Conservation (phyloP, 2,888 invertebrate species). For the Sesia apiformis region DNA sequence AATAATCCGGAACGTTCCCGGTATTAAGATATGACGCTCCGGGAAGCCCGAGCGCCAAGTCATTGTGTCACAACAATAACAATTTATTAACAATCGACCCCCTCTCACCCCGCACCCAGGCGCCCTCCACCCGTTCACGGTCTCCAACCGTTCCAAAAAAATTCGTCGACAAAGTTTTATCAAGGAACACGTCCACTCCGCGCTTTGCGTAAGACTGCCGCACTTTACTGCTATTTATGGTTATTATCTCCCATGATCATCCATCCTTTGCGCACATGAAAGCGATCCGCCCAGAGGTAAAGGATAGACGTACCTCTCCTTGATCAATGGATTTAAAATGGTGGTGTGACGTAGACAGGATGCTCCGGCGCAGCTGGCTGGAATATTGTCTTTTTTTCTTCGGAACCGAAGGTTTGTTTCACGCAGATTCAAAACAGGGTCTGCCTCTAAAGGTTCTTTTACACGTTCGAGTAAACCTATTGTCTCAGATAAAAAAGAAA, state of each 20-base stretch:
- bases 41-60: constrained; percentile 23
- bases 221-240: constrained; percentile 12
- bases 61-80: constrained; percentile 50
- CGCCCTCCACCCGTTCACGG: constrained; percentile 23
- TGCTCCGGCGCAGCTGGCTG: constrained; percentile 70
- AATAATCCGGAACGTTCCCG: constrained; percentile 1
- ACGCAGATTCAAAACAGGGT: constrained; percentile 42
- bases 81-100: constrained; percentile 45
- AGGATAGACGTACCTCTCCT: constrained; percentile 35
- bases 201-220: constrained; percentile 59
- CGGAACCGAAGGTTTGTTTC: constrained; percentile 59
- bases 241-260: constrained; percentile 41
- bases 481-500: too few species aligned
- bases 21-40: constrained; percentile 9
- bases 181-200: constrained; percentile 34
- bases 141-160: too few species aligned
- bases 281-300: constrained; percentile 18
- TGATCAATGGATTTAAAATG: constrained; percentile 59
- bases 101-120: constrained; percentile 17
- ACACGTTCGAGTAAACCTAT: too few species aligned
- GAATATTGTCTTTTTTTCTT: constrained; percentile 49
- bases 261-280: constrained; percentile 31
- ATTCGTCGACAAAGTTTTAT: constrained; percentile 43
- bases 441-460: too few species aligned
- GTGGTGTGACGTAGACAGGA: constrained; percentile 65